Evolutionary conservation across 2,888 invertebrate species (phyloP), one percentile per base, ranked within the genome.

Genomic region (Mycalesis mineus): DNA sequence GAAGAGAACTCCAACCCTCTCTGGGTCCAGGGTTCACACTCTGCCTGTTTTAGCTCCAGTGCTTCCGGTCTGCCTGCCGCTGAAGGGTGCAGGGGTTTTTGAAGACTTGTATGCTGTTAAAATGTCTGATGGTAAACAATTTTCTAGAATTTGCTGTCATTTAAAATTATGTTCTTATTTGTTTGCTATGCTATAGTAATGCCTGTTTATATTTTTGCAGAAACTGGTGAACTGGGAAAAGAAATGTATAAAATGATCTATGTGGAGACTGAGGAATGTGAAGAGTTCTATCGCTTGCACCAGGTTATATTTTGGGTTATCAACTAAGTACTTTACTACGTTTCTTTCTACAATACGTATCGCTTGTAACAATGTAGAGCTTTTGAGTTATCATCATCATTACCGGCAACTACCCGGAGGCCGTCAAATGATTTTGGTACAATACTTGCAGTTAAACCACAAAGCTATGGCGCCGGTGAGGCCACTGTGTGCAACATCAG

Each of bases 11-110:
- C n/a, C n/a, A n/a, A n/a, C n/a, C n/a, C n/a, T n/a, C n/a, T n/a
- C n/a, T n/a, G n/a, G n/a, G n/a, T n/a, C 22, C 22, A 22, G 22
- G 3, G 22, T 22, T 22, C 5, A 4, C 5, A 22, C 22, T 5
- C 22, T 22, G 3, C 7, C 7, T 7, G 33, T 64, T 63, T 37
- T 51, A 72, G 72, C 66, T 3, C 69, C 68, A 0, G 75, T 82
- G 9, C 58, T 73, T 8, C 82, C 84, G 0, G 61, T 80, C 4
- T 82, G 82, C 37, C 9, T 83, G 57, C 80, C 83, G 0, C 9
- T 74, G 3, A 65, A 62, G 14, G 82, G 80, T 14, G 57, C 51
- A 4, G 60, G 60, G 9, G 41, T 65, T 0, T 76, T 73, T 28
- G 55, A 63, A 0, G 68, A 75, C 4, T 52, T 80, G 44, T 82